These are phyloP conservation scores for Drosophila nebulosa DNA, from an alignment of 1,140 invertebrate species.

Conservation along the genomic window DNA sequence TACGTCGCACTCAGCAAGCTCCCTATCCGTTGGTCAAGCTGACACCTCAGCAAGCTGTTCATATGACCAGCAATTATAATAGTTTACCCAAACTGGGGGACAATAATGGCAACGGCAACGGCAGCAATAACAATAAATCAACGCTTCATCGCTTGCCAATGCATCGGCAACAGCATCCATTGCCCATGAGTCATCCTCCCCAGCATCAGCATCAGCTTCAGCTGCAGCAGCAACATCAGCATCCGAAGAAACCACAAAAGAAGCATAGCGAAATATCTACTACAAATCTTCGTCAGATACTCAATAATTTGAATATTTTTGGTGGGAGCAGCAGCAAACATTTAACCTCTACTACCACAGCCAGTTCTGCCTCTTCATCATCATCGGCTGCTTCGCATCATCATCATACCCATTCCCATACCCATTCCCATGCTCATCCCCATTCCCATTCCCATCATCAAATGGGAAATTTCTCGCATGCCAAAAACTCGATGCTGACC, in stretches of 20 bases:
- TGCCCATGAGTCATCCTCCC: slow-evolving; percentile 40
- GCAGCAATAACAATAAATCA: neutral
- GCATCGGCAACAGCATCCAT: slow-evolving; percentile 68
- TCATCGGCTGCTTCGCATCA: slow-evolving; percentile 8
- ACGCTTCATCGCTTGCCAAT: slow-evolving; percentile 57
- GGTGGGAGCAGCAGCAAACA: slow-evolving; percentile 82
- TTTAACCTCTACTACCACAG: slow-evolving; percentile 31
- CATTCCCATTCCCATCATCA: slow-evolving; percentile 15
- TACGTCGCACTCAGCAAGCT: slow-evolving; percentile 89
- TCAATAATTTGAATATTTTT: slow-evolving; percentile 91
- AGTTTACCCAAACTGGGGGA: slow-evolving; percentile 29
- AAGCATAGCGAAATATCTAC: slow-evolving; percentile 80
- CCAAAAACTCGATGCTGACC: slow-evolving; percentile 68
- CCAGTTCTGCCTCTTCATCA: slow-evolving; percentile 18
- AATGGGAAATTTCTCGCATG: slow-evolving; percentile 59
- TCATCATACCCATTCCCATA: slow-evolving; percentile 6
- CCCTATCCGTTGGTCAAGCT: slow-evolving; percentile 89
- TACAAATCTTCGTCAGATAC: slow-evolving; percentile 87
- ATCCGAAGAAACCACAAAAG: slow-evolving; percentile 74
- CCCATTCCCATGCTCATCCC: slow-evolving; percentile 7
- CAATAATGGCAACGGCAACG: slow-evolving; percentile 45
- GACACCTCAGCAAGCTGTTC: slow-evolving; percentile 72
- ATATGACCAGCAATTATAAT: slow-evolving; percentile 41
- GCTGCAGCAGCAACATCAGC: slow-evolving; percentile 13
- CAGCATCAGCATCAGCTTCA: slow-evolving; percentile 38